Percentiles rank a stretch among this genome's conserved stretches.
Conservation (phyloP, 2,113 vertebrate genomes). For the Rhea americana region DNA sequence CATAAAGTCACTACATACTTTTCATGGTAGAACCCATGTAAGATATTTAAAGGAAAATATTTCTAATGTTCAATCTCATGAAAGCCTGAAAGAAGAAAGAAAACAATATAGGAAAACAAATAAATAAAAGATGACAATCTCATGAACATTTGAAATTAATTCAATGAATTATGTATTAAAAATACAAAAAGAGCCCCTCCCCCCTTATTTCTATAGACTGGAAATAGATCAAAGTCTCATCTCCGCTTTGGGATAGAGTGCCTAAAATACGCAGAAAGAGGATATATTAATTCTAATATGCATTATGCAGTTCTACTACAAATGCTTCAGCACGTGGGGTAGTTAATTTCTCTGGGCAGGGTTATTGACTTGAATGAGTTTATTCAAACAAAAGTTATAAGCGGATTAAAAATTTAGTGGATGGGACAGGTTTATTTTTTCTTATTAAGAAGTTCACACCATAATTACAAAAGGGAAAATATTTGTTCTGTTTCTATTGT, state of each 20-base stretch:
- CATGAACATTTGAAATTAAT: background rate
- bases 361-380: background rate
- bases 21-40: background rate
- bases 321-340: background rate
- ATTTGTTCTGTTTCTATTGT: background rate
- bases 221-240: background rate
- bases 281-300: background rate
- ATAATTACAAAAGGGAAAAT: background rate
- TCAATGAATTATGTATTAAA: background rate
- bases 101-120: too few species aligned
- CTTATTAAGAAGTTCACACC: background rate
- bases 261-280: background rate
- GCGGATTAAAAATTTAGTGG: background rate
- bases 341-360: background rate
- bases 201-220: background rate
- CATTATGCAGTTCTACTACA: background rate
- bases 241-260: background rate
- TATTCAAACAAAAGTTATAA: background rate
- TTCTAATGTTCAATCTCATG: background rate
- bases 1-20: background rate
- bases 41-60: background rate
- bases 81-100: background rate
- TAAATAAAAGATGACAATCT: background rate
- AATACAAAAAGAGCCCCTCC: background rate
- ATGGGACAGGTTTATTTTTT: background rate